phyloP scores from a whole-genome alignment of 92 coral and sea anemone genomes.

The Bergia puertoricense region DNA sequence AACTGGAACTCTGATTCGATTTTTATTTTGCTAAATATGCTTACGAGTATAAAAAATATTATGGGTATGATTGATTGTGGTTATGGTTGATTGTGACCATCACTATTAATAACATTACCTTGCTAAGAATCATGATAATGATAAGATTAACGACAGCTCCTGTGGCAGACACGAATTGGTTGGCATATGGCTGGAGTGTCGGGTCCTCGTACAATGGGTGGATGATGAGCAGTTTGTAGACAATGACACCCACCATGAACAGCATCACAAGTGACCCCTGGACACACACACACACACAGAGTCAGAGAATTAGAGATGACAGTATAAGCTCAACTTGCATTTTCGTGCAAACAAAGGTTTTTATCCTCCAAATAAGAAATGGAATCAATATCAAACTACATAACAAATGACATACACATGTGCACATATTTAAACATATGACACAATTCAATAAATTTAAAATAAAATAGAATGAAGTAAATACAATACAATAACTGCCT shows the following conservation, averaged over 20 bases:
- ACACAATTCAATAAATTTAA: too few relatives aligned
- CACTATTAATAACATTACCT: slow-evolving; percentile 47
- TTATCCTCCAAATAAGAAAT: background rate
- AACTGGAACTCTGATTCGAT: background rate
- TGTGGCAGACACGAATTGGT: slow-evolving; percentile 81
- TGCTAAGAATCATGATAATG: slow-evolving; percentile 95
- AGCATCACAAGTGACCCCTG: slow-evolving; percentile 94
- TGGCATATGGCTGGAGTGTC: slow-evolving; percentile 84
- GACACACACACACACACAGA: slow-evolving; percentile 22
- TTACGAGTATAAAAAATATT: background rate
- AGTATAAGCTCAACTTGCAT: background rate
- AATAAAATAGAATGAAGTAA: background rate
- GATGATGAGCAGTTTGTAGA: slow-evolving; percentile 89
- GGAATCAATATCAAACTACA: background rate
- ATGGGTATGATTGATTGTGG: too few relatives aligned
- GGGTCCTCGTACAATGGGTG: slow-evolving; percentile 88
- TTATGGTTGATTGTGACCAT: background rate
- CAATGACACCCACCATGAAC: slow-evolving; percentile 98
- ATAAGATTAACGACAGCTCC: slow-evolving; percentile 93
- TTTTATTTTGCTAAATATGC: background rate
- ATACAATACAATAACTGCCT: too few relatives aligned
- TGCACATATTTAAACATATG: background rate
- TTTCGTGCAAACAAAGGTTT: background rate
- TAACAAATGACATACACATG: background rate
- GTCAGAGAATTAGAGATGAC: background rate